A percentile compares a stretch with the other conserved stretches of the same genome.
These are phyloP conservation scores for Callitettix versicolor DNA, from an alignment of 1,140 invertebrate genomes.

Conservation along the genomic window DNA sequence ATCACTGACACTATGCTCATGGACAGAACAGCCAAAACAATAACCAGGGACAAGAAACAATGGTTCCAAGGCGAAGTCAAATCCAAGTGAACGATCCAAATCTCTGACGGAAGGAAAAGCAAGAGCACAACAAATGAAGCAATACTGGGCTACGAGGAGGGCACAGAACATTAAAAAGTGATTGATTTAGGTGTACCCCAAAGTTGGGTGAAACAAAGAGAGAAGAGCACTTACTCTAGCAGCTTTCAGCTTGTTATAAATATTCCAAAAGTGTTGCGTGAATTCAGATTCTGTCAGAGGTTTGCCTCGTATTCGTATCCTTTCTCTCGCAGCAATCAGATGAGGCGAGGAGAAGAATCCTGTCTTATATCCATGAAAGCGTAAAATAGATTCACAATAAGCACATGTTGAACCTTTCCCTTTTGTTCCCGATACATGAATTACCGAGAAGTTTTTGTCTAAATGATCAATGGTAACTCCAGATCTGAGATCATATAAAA, in stretches of 20 bases:
- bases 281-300: conserved; percentile 67
- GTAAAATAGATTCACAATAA: conserved; percentile 80
- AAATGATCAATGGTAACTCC: conserved; percentile 53
- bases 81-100: too few species aligned
- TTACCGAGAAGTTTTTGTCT: conserved; percentile 58
- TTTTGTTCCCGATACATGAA: conserved; percentile 94
- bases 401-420: conserved; percentile 93
- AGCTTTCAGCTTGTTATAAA: conserved; percentile 53
- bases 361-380: conserved; percentile 73
- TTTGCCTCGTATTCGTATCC: conserved; percentile 79
- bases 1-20: too few species aligned
- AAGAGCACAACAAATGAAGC: too few species aligned
- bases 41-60: too few species aligned
- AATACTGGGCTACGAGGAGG: too few species aligned
- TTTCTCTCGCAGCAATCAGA: conserved; percentile 80
- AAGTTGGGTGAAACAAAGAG: too few species aligned
- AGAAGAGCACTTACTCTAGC: conserved; percentile 31
- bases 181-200: too few species aligned
- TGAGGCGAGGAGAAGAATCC: conserved; percentile 97
- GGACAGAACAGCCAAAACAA: too few species aligned
- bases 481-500: conserved; percentile 36
- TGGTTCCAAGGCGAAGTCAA: too few species aligned
- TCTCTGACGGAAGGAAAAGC: too few species aligned
- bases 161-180: too few species aligned
- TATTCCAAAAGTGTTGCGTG: conserved; percentile 67